Conservation (phyloP, 2,113 vertebrate genomes). For the Marmota flaviventris region DNA sequence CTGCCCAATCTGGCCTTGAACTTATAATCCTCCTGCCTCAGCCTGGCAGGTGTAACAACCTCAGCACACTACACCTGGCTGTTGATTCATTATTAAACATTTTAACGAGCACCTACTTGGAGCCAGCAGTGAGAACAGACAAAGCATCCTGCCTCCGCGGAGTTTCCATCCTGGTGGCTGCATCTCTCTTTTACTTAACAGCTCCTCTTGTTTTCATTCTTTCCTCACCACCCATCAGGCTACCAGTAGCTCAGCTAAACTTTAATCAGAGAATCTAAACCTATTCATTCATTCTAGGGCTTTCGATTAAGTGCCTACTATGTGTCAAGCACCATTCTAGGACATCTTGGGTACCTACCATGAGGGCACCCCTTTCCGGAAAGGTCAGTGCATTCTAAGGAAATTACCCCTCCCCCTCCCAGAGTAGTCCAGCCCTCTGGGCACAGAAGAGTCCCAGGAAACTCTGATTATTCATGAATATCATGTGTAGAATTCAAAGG, state of each 20-base stretch:
- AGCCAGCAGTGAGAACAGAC: neutral
- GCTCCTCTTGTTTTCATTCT: neutral
- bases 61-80: neutral
- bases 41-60: neutral
- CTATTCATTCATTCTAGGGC: neutral
- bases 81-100: neutral
- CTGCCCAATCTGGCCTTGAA: neutral
- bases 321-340: rapidly evolving
- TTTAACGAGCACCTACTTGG: neutral
- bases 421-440: neutral
- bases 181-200: neutral
- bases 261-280: neutral
- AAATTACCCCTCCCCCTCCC: neutral
- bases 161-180: neutral
- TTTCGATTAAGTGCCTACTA: neutral
- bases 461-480: neutral
- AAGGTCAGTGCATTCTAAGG: neutral
- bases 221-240: neutral
- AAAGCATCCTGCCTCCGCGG: neutral
- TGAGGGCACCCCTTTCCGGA: neutral
- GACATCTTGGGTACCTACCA: neutral
- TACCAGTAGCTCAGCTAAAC: neutral
- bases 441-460: neutral
- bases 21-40: neutral
- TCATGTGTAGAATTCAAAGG: neutral